A percentile compares a stretch with the other conserved stretches of the same genome.
phyloP scores from a whole-genome alignment of 2,113 vertebrate species.

The Pangasianodon hypophthalmus region DNA sequence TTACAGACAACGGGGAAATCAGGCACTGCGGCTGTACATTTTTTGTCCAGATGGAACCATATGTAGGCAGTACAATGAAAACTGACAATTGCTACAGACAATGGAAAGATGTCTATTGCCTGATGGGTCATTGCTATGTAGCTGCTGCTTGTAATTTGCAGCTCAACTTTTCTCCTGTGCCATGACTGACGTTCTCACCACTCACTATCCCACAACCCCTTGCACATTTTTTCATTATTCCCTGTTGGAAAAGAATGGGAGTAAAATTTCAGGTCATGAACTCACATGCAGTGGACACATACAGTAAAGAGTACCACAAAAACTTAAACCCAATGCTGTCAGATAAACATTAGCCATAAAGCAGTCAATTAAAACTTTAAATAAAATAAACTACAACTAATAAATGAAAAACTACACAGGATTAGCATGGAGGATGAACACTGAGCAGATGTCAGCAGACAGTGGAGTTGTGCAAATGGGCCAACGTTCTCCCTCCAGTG shows the following conservation, averaged over 20 bases:
- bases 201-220: not conserved
- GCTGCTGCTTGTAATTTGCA: not conserved
- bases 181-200: not conserved
- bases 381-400: not conserved
- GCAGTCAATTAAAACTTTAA: not conserved
- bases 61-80: not conserved
- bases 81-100: not conserved
- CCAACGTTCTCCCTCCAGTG: constrained; percentile 14
- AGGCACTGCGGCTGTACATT: not conserved
- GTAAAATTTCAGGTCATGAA: not conserved
- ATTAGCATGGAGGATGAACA: constrained; percentile 8
- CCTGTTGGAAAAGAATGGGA: not conserved
- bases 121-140: not conserved
- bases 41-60: not conserved
- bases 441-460: constrained; percentile 20
- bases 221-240: not conserved
- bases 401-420: not conserved
- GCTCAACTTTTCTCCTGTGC: not conserved
- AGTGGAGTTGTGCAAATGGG: constrained; percentile 16
- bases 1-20: not conserved
- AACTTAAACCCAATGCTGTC: not conserved
- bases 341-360: not conserved
- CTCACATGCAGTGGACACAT: not conserved
- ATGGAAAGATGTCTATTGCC: not conserved
- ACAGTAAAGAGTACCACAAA: not conserved